Conservation (phyloP, 1,140 invertebrate genomes). For the Drosophila bifasciata region DNA sequence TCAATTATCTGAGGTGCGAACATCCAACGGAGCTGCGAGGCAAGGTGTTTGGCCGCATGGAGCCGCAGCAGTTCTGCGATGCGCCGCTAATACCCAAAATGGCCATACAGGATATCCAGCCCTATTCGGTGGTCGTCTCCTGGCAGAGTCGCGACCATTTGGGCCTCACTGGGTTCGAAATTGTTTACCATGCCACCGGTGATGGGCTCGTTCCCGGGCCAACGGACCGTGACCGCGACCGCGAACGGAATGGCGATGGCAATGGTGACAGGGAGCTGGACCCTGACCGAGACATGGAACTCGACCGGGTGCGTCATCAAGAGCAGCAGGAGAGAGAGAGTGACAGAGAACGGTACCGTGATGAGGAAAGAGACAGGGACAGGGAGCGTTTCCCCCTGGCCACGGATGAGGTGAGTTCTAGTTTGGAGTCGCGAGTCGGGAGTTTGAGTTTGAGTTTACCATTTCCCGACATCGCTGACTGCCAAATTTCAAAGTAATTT, state of each 20-base stretch:
- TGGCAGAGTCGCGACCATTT: conserved; percentile 96
- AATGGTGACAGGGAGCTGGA: conserved; percentile 7
- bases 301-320: neutral
- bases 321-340: conserved; percentile 11
- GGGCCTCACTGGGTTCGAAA: conserved; percentile 92
- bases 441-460: too few relatives aligned
- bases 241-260: neutral
- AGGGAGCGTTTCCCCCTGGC: conserved; percentile 54
- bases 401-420: conserved; percentile 68
- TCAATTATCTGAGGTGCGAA: conserved; percentile 89
- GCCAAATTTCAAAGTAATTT: conserved; percentile 55
- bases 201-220: conserved; percentile 85
- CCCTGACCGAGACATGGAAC: conserved; percentile 6
- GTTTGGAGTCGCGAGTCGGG: neutral
- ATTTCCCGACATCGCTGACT: neutral
- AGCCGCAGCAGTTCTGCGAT: conserved; percentile 92
- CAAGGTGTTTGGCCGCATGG: conserved; percentile 90
- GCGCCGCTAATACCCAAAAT: conserved; percentile 91
- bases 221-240: conserved; percentile 50
- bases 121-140: conserved; percentile 93
- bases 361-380: conserved; percentile 27
- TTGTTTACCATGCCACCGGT: conserved; percentile 91
- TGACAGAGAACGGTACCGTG: conserved; percentile 1
- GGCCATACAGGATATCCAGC: conserved; percentile 94
- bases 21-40: conserved; percentile 91